These are phyloP conservation scores for Cremastobaeus sp. DNA, from an alignment of 2,888 invertebrate genomes.

Conservation along the genomic window DNA sequence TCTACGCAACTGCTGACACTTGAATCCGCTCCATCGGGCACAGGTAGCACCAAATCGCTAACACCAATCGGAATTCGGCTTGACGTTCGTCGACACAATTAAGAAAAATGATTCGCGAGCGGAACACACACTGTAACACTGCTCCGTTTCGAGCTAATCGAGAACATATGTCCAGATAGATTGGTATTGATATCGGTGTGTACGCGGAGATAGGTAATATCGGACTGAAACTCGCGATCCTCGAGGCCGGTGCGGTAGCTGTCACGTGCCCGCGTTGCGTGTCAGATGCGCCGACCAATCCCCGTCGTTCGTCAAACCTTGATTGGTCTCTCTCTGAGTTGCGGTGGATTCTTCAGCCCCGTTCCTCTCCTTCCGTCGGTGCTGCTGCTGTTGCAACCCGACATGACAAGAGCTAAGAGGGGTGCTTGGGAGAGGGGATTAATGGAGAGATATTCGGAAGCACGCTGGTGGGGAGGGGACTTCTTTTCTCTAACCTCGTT, in stretches of 20 bases:
- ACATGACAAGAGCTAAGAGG: conserved; percentile 74
- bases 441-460: conserved; percentile 78
- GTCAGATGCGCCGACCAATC: conserved; percentile 77
- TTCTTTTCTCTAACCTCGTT: conserved; percentile 63
- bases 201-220: conserved; percentile 78
- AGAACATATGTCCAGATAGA: conserved; percentile 56
- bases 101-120: conserved; percentile 17
- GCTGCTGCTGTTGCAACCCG: conserved; percentile 65
- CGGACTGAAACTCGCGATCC: conserved; percentile 77
- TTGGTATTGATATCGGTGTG: conserved; percentile 73
- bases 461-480: conserved; percentile 70
- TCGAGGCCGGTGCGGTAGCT: conserved; percentile 77
- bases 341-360: conserved; percentile 78
- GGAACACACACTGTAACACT: conserved; percentile 64
- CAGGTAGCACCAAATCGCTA: conserved; percentile 19
- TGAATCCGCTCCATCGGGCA: conserved; percentile 67
- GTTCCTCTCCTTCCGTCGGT: conserved; percentile 72
- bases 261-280: conserved; percentile 77
- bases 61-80: conserved; percentile 15
- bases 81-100: conserved; percentile 20
- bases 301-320: conserved; percentile 80
- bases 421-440: conserved; percentile 74
- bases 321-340: conserved; percentile 80
- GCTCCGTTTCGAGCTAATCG: neutral
- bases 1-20: conserved; percentile 72